Percentiles rank a stretch among this genome's conserved stretches.
phyloP scores from a whole-genome alignment of 2,113 vertebrate species.

The Rallus limicola region DNA sequence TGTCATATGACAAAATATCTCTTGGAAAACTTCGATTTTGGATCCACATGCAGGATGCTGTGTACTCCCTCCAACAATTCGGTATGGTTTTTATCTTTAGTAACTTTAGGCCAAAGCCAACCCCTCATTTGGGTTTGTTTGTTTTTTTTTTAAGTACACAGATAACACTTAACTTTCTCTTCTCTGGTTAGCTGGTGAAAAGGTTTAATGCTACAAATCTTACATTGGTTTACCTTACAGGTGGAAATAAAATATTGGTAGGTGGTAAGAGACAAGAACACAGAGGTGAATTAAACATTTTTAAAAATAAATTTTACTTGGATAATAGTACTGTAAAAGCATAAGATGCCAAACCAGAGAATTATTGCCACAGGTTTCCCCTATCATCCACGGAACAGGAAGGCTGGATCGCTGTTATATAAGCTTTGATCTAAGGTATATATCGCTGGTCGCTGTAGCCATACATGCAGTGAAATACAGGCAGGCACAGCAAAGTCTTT shows the following conservation, averaged over 20 bases:
- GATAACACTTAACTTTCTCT: background rate
- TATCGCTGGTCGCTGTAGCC: background rate
- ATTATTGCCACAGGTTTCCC: background rate
- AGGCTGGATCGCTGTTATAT: background rate
- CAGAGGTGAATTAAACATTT: background rate
- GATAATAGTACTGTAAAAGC: background rate
- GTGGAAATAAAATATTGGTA: background rate
- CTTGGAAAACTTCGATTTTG: conserved; percentile 94
- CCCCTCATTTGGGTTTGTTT: background rate
- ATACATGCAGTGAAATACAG: background rate
- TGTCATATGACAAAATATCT: conserved; percentile 93
- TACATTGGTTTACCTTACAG: background rate
- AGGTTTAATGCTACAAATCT: background rate
- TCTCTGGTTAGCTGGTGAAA: background rate
- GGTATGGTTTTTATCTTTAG: conserved; percentile 74
- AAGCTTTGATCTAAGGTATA: background rate
- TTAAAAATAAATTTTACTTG: background rate
- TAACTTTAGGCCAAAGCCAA: background rate
- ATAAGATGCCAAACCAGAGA: background rate
- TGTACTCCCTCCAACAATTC: conserved; percentile 93
- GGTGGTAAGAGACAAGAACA: background rate
- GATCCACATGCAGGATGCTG: conserved; percentile 99
- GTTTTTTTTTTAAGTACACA: background rate
- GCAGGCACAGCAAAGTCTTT: background rate
- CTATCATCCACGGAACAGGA: background rate